Percentiles rank a stretch among this genome's conserved stretches.
Evolutionary conservation across 1,140 invertebrate genomes (phyloP).

Genomic region (Diabrotica undecimpunctata): DNA sequence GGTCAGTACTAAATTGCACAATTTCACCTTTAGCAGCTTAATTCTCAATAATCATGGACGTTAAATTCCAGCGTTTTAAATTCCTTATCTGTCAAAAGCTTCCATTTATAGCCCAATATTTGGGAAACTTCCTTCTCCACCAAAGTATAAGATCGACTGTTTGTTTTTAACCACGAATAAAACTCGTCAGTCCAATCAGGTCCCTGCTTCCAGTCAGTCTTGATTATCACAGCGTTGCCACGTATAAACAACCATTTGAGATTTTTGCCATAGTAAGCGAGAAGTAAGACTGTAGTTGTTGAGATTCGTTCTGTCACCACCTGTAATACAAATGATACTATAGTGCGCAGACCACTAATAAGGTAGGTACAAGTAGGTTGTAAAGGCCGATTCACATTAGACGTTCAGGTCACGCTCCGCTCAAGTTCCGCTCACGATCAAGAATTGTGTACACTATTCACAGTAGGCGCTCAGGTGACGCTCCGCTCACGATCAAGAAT

Average conservation of each 20-base stretch:
- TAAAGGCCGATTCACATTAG: no score
- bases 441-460: no score
- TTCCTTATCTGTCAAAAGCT: constrained; percentile 68
- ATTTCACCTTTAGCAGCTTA: background rate
- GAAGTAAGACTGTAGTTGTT: constrained; percentile 72
- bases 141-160: constrained; percentile 60
- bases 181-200: constrained; percentile 67
- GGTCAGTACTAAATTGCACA: background rate
- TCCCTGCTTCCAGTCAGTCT: constrained; percentile 64
- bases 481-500: no score
- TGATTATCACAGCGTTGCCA: constrained; percentile 66
- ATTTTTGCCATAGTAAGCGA: constrained; percentile 63
- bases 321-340: constrained; percentile 46
- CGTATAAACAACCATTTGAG: constrained; percentile 66
- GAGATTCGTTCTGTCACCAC: constrained; percentile 76
- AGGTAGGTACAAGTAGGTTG: no score
- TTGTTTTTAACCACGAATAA: constrained; percentile 61
- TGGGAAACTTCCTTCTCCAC: constrained; percentile 67
- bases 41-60: constrained; percentile 28
- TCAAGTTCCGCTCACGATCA: no score
- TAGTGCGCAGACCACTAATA: no score
- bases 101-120: constrained; percentile 67
- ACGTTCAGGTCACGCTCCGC: no score
- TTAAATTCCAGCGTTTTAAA: constrained; percentile 52
- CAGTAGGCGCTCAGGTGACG: no score